Evolutionary conservation across 2,888 invertebrate species (phyloP), one percentile per base, ranked within the genome.

Genomic region (Strigamia transsilvanica): DNA sequence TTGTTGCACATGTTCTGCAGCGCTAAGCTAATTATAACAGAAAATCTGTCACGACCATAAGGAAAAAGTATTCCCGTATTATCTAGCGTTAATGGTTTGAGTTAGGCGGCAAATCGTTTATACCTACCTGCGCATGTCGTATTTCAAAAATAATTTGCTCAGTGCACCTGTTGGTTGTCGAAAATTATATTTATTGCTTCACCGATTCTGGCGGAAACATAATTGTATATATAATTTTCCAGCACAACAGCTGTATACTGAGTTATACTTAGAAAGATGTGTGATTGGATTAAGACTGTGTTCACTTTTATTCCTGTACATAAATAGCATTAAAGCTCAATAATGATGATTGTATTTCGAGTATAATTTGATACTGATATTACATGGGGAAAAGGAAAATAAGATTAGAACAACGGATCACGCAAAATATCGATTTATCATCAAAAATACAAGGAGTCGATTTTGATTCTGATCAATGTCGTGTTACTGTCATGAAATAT

Each of bases 161-260:
- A 27, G 13, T 32, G 66, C 66, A 66, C 66, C 66, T 66, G 66
- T 66, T 66, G 66, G 32, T 32, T 66, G 66, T 66, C 66, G 66
- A 66, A 66, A 66, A 66, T 66, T 66, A 27, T 66, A 66, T 66
- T 66, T 66, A 66, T 32, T 27, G 66, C 66, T 66, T 27, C 66
- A 13, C 66, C 66, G 32, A 66, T 27, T 32, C 66, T 66, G 15
- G 27, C 12, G 27, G 66, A 27, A 23, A 66, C 66, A 66, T 66
- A 66, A 66, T 66, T 66, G 66, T 66, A 66, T 27, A 66, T 66
- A 66, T 66, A 66, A 23, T 15, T 66, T 66, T 2, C 66, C 23
- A 34, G 7, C 27, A 9, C 5, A 66, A 23, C 66, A 66, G 66
- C 66, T 66, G 66, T 34, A 34, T 34, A 34, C 34, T 34, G 34